Conservation (phyloP, 2,888 invertebrate species). For the Chalcis sispes region DNA sequence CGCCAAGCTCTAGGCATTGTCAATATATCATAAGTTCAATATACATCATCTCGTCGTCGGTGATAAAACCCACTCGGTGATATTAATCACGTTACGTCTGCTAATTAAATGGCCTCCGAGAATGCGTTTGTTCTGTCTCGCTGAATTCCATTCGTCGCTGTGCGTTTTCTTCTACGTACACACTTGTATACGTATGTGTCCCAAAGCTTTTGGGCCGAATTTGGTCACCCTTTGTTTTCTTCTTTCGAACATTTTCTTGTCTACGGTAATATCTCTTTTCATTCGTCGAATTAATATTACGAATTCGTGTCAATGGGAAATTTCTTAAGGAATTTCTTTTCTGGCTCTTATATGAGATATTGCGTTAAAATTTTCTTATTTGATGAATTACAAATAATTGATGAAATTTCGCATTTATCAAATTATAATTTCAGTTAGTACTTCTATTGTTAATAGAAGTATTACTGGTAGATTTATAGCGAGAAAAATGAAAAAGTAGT, state of each 20-base stretch:
- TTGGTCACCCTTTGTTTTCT: constrained; percentile 11
- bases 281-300: not conserved
- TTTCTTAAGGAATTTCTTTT: not conserved
- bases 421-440: no score
- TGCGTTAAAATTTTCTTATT: no score
- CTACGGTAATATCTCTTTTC: not conserved
- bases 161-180: not conserved
- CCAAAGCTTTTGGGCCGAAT: not conserved
- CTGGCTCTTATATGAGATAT: not conserved
- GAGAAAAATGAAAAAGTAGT: no score
- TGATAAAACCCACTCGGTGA: constrained; percentile 36
- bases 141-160: not conserved
- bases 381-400: no score
- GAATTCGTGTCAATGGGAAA: not conserved
- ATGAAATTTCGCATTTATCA: no score
- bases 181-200: constrained; percentile 12
- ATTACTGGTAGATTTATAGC: no score
- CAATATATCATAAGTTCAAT: constrained; percentile 32
- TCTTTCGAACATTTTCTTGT: not conserved
- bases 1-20: not conserved
- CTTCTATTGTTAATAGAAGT: no score
- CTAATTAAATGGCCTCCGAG: constrained; percentile 44
- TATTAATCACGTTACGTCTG: constrained; percentile 34
- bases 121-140: constrained; percentile 24
- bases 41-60: constrained; percentile 27